These are phyloP conservation scores for Pollenia labialis DNA, from an alignment of 2,888 invertebrate genomes.

Conservation along the genomic window DNA sequence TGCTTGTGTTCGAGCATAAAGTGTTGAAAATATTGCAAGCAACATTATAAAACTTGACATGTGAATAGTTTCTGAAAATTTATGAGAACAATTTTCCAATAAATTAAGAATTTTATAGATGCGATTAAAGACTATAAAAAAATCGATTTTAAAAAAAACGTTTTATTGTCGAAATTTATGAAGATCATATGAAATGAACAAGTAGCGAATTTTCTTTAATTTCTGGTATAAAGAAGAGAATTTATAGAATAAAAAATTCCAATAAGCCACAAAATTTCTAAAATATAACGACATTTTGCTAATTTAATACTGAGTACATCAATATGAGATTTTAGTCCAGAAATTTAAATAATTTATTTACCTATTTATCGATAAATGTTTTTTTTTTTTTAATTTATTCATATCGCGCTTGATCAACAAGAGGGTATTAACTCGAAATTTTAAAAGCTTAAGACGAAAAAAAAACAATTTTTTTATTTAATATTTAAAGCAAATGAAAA, in stretches of 20 bases:
- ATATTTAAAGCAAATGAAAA: too few relatives aligned
- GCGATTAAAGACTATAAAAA: neutral
- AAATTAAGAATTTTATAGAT: slow-evolving; percentile 29
- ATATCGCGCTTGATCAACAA: too few relatives aligned
- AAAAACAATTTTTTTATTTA: too few relatives aligned
- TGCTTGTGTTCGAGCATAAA: slow-evolving; percentile 43
- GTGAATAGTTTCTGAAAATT: slow-evolving; percentile 53
- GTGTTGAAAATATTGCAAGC: slow-evolving; percentile 61
- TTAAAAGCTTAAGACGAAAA: too few relatives aligned
- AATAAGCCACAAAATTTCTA: too few relatives aligned
- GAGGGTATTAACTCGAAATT: too few relatives aligned
- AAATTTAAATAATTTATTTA: too few relatives aligned
- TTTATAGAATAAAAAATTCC: neutral
- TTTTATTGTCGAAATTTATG: neutral
- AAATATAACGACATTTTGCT: too few relatives aligned
- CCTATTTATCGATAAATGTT: too few relatives aligned
- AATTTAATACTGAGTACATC: too few relatives aligned
- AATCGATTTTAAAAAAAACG: slow-evolving; percentile 1
- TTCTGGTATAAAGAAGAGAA: neutral
- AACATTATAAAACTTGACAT: slow-evolving; percentile 51
- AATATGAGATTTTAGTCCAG: too few relatives aligned
- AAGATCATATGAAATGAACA: slow-evolving; percentile 5
- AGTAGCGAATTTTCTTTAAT: neutral
- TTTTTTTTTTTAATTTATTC: too few relatives aligned
- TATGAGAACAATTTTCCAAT: slow-evolving; percentile 41